These are phyloP conservation scores for Hoplodrina blanda DNA, from an alignment of 2,888 invertebrate genomes.

Conservation along the genomic window DNA sequence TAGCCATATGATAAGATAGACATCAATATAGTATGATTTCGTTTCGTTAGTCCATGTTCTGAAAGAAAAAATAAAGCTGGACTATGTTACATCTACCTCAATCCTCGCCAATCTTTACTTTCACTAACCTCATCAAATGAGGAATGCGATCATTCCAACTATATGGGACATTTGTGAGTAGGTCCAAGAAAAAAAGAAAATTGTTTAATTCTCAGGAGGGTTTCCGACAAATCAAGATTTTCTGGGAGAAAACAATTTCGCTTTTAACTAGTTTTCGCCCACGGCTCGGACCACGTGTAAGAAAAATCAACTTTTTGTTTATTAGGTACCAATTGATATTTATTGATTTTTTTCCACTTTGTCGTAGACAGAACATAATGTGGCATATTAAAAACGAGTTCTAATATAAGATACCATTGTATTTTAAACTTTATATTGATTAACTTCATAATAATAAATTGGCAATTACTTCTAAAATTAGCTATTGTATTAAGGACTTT, in stretches of 20 bases:
- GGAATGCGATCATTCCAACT: constrained; percentile 55
- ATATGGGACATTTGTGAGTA: constrained; percentile 57
- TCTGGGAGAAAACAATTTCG: constrained; percentile 61
- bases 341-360: too few relatives aligned
- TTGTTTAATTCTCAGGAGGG: constrained; percentile 65
- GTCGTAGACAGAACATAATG: too few relatives aligned
- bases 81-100: constrained; percentile 2
- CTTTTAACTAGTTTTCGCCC: constrained; percentile 39
- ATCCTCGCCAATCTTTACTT: constrained; percentile 46
- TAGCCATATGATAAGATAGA: background rate
- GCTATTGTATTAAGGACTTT: too few relatives aligned
- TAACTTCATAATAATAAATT: too few relatives aligned
- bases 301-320: constrained; percentile 15
- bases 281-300: constrained; percentile 1
- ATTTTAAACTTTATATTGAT: too few relatives aligned
- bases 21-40: background rate
- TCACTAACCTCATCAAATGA: constrained; percentile 52
- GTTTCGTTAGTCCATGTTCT: background rate
- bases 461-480: too few relatives aligned
- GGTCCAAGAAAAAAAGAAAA: constrained; percentile 62
- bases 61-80: constrained; percentile 16
- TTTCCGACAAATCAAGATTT: constrained; percentile 63
- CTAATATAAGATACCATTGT: too few relatives aligned
- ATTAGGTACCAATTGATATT: background rate
- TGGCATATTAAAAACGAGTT: too few relatives aligned